Evolutionary conservation across 2,888 invertebrate genomes (phyloP).

Genomic region (Lycophotia porphyrea): DNA sequence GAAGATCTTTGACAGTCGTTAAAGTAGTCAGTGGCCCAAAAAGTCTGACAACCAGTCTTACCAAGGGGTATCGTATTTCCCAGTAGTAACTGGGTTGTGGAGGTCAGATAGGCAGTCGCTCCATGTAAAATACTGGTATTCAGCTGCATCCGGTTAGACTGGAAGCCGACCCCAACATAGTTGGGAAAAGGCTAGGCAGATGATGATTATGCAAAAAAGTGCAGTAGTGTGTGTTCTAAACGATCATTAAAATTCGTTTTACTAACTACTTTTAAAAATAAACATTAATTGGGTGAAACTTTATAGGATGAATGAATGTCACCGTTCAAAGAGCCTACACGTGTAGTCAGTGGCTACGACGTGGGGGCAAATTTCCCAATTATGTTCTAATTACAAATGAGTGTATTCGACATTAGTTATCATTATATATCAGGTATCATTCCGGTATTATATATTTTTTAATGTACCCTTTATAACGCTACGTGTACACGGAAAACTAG

Average conservation of each 20-base stretch:
- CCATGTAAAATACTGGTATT: too few relatives aligned
- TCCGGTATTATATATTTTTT: background rate
- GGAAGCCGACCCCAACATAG: too few relatives aligned
- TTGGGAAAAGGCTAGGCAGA: too few relatives aligned
- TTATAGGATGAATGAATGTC: background rate
- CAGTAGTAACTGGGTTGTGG: too few relatives aligned
- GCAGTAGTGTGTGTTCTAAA: background rate
- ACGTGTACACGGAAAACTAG: background rate
- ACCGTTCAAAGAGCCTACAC: conserved; percentile 18
- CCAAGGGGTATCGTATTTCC: too few relatives aligned
- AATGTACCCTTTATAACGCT: background rate
- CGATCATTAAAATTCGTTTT: background rate
- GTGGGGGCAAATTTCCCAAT: conserved; percentile 17
- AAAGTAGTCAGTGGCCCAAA: too few relatives aligned
- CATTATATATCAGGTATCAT: too few relatives aligned
- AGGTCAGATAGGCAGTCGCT: too few relatives aligned
- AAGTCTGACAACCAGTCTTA: too few relatives aligned
- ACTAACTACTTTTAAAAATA: background rate
- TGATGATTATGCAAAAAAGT: too few relatives aligned
- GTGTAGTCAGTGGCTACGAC: conserved; percentile 34
- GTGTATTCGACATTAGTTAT: background rate
- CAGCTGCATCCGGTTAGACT: too few relatives aligned
- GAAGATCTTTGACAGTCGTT: too few relatives aligned
- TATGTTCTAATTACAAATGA: background rate
- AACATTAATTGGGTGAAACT: background rate